Conservation (phyloP, 2,113 vertebrate genomes). For the Myotis yumanensis region DNA sequence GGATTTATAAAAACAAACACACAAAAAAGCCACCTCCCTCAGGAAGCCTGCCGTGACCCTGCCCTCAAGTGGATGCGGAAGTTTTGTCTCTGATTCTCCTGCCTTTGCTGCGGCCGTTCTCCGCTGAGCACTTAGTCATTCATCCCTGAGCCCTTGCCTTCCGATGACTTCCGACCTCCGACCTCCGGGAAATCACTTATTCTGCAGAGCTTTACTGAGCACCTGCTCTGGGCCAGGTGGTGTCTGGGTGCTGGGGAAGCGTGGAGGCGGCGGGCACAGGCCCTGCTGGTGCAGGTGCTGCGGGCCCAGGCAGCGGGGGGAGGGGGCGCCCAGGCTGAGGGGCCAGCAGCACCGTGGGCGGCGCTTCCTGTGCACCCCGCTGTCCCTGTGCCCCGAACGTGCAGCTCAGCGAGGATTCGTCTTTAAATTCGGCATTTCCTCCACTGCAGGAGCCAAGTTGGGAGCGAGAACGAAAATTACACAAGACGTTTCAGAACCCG, state of each 20-base stretch:
- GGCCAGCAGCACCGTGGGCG: accelerated
- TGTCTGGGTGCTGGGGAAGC: neutral
- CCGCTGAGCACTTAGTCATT: accelerated
- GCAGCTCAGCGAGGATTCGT: accelerated
- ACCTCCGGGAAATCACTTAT: no score
- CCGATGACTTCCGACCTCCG: no score
- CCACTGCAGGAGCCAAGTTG: neutral
- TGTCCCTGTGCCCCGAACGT: accelerated
- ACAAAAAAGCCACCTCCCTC: neutral
- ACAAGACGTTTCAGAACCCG: neutral
- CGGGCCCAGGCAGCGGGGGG: no score
- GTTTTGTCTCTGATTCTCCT: neutral
- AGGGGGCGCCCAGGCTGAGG: neutral
- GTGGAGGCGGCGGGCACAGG: accelerated
- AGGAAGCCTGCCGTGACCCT: neutral
- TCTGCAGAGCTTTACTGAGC: neutral
- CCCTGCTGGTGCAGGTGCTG: no score
- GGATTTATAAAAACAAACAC: no score
- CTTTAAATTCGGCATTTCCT: neutral
- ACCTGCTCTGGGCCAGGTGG: accelerated
- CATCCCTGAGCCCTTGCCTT: neutral
- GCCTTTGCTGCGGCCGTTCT: no score
- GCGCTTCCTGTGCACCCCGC: accelerated
- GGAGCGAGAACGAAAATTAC: neutral
- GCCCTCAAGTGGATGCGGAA: accelerated